Evolutionary conservation across 2,797 vertebrate genomes (phyloP).

Genomic region (Pipistrellus pygmaeus): DNA sequence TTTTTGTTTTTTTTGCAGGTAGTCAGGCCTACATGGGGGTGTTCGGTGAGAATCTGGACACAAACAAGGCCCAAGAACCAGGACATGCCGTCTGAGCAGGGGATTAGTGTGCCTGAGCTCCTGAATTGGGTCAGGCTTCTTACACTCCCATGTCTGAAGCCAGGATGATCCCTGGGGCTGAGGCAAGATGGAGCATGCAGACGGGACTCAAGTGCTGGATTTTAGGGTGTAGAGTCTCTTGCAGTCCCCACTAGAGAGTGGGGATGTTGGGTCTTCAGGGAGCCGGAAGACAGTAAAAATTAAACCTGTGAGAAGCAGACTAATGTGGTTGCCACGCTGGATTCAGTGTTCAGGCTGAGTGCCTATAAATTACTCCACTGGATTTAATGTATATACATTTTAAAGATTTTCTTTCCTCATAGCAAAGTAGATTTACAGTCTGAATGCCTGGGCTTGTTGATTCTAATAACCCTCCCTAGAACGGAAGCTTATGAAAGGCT

Average conservation of each 20-base stretch:
- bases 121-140: not conserved
- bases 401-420: constrained; percentile 59
- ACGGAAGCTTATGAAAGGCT: not conserved
- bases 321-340: not conserved
- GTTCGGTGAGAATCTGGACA: not conserved
- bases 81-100: not conserved
- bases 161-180: not conserved
- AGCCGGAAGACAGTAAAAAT: not conserved
- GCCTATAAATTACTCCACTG: constrained; percentile 37
- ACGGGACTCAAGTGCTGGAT: too few species aligned
- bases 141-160: not conserved
- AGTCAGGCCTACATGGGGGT: not conserved
- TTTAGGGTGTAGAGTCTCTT: not conserved
- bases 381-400: constrained; percentile 37
- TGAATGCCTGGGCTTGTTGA: constrained; percentile 48
- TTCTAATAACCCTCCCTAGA: constrained; percentile 44
- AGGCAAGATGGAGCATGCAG: not conserved
- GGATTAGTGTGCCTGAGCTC: not conserved
- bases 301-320: not conserved
- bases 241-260: not conserved
- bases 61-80: not conserved
- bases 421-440: constrained; percentile 57
- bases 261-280: not conserved
- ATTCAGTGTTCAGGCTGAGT: not conserved
- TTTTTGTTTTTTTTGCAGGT: not conserved